These are phyloP conservation scores for Rhincodon typus DNA, from an alignment of 2,797 vertebrate genomes.

Conservation along the genomic window DNA sequence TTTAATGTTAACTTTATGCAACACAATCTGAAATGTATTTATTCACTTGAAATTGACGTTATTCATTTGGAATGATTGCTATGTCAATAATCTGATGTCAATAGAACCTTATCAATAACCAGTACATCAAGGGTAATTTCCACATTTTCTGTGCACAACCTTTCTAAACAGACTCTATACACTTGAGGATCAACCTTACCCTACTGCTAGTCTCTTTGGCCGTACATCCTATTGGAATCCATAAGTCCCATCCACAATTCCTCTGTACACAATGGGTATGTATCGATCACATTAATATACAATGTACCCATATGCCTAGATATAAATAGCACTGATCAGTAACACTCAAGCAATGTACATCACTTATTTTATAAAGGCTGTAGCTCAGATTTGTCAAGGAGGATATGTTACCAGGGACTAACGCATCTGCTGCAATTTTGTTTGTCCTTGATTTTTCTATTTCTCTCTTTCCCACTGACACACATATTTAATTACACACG, in stretches of 20 bases:
- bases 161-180: constrained; percentile 37
- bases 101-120: constrained; percentile 35
- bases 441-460: background rate
- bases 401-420: background rate
- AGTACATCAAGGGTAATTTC: constrained; percentile 36
- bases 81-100: constrained; percentile 36
- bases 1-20: constrained; percentile 12
- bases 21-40: constrained; percentile 30
- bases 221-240: constrained; percentile 37
- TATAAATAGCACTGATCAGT: constrained; percentile 11
- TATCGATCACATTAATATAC: constrained; percentile 35
- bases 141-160: constrained; percentile 37
- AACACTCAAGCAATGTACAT: constrained; percentile 22
- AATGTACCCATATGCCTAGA: constrained; percentile 27
- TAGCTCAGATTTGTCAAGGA: background rate
- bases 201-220: constrained; percentile 36
- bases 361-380: constrained; percentile 4
- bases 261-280: constrained; percentile 37
- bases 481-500: background rate
- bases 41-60: constrained; percentile 22
- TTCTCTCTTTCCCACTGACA: background rate
- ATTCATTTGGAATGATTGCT: constrained; percentile 28
- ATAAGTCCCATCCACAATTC: constrained; percentile 34
- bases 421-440: background rate
- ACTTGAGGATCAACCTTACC: constrained; percentile 35